Base-by-base conservation (phyloP, 2,113 vertebrate species). In the Muscicapa adusta region DNA sequence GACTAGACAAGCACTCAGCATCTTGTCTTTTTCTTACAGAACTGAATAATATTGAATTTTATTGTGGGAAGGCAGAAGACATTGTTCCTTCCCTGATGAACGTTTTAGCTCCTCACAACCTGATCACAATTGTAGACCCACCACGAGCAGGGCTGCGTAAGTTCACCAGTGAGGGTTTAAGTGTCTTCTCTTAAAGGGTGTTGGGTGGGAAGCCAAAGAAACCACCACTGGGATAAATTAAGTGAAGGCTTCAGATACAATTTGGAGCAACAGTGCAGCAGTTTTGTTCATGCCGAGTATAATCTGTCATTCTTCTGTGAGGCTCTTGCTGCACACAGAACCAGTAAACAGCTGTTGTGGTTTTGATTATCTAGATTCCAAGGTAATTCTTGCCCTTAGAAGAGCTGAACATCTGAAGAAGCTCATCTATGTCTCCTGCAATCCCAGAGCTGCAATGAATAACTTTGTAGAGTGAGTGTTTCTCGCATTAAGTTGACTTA, bases 381-480 rank as follows among this genome's bases (percentile, higher is more conserved):
- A 98, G 93, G 99, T 99, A 47, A 98, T 99, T 81, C 98, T 99
- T 16, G 99, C 99, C 14, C 97, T 99, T 81, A 98, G 99, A 95
- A 98, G 97, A 97, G 98, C 99, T 4, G 98, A 98, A 81, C 98
- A 99, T 33, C 97, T 99, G 73, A 99, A 98, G 97, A 98, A 98
- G 87, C 98, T 99, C 18, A 97, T 99, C 7, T 99, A 99, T 1
- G 98, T 99, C 7, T 98, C 99, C 16, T 99, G 99, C 90, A 99
- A 99, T 53, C 99, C 99, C 20, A 98, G 99, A 93, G 99, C 99
- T 0, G 99, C 99, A 74, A 99, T 99, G 98, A 98, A 94, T 97
- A 99, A 99, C 97, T 99, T 99, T 86, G 97, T 99, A 1, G 99
- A 99, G 99, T 99, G 94, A 99, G 99, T 99, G 40, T 58, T 90